Conservation (phyloP, 2,797 vertebrate species). For the Artibeus lituratus region DNA sequence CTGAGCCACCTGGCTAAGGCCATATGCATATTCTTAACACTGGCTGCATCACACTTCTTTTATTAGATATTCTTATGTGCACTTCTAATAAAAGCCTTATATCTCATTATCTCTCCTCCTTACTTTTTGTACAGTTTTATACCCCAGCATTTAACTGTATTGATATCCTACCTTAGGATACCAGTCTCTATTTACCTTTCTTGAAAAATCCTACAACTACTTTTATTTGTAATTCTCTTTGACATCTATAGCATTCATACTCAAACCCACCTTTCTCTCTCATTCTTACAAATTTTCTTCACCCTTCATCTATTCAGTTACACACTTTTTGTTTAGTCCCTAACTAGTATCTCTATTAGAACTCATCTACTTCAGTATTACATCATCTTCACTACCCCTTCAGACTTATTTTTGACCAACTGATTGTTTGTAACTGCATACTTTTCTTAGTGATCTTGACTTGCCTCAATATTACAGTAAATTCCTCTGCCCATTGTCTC, state of each 20-base stretch:
- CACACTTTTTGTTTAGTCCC: not conserved
- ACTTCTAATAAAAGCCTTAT: not conserved
- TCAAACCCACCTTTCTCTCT: not conserved
- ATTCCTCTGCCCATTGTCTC: not conserved
- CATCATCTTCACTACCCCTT: not conserved
- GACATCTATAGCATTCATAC: not conserved
- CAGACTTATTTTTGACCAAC: not conserved
- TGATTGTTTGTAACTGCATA: rapidly evolving
- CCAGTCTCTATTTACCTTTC: not conserved
- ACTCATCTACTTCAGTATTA: not conserved
- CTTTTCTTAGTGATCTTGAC: not conserved
- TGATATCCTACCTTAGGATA: not conserved
- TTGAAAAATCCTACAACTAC: not conserved
- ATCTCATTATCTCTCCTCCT: not conserved
- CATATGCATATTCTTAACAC: not conserved
- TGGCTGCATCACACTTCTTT: not conserved
- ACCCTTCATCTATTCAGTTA: not conserved
- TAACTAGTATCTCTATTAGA: not conserved
- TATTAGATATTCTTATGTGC: not conserved
- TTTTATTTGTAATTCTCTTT: not conserved
- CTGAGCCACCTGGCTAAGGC: not conserved
- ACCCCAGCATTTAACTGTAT: not conserved
- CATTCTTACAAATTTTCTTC: not conserved
- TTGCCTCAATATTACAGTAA: not conserved
- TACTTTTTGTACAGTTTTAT: not conserved